Evolutionary conservation across 1,140 invertebrate species (phyloP), one percentile per base, ranked within the genome.

Genomic region (Campoletis sonorensis): DNA sequence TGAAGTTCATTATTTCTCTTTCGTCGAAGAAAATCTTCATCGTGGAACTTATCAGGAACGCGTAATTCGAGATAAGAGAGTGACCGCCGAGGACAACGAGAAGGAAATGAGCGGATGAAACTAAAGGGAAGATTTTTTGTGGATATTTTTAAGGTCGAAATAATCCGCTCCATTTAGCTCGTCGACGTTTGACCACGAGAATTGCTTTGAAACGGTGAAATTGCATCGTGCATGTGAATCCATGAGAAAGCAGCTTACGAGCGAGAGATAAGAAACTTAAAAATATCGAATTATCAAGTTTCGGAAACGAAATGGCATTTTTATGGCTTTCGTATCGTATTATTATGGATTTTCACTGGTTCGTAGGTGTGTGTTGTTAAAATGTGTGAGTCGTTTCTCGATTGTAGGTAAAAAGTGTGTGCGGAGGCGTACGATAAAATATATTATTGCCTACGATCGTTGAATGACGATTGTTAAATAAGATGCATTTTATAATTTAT

Each of bases 241-340:
- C 23, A 27, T 11, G 61, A 23, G 4, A 27, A 67, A 67, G 1
- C 30, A 67, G 1, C 30, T 67, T 67, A 67, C 61, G 61, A 67
- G 61, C 23, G n/a, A 15, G 13, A 26, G 61, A 67, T 67, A 67
- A 67, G 23, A 23, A 26, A 67, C 13, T 67, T 13, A 13, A 26
- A 27, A 70, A 70, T 70, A 70, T 70, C 67, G 67, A 70, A 70
- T 70, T 70, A 70, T 70, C n/a, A 70, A 70, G 67, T 70, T 70
- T 37, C 4, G 13, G 30, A 33, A 30, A 70, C 0, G 67, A 70
- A 33, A 70, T 33, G 30, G 67, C 4, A 33, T 33, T 70, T 70
- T 70, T 33, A 70, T 70, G 27, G 67, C 27, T n/a, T 15, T 70
- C 67, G 67, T 33, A 67, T 67, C 64, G 64, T 30, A 13, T 67